Base-by-base conservation (phyloP, 2,888 invertebrate genomes). In the Agonum fuliginosum region DNA sequence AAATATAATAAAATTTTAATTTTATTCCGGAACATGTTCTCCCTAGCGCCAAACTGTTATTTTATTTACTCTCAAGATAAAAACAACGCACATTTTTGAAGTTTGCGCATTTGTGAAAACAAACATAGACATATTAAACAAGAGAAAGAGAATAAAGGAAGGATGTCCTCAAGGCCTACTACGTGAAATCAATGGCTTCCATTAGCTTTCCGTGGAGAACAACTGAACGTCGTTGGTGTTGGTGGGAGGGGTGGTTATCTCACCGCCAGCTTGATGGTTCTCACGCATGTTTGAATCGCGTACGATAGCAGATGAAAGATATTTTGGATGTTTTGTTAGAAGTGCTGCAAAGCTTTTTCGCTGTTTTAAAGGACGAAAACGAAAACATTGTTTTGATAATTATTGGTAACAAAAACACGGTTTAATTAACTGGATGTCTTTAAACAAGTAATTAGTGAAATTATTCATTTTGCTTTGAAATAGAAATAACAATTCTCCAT, bases 91-190 rank as follows among this genome's bases (percentile, higher is more conserved):
- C 58, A 27, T 62, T 62, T 62, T 62, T 62, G 30, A 62, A 62
- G 30, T 62, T 62, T 62, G 58, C 58, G 17, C 58, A 62, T 62
- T 62, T 62, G 30, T 30, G 58, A 62, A 62, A 62, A 62, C 58
- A 62, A 62, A 62, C 30, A 62, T 14, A 30, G 27, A 5, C 14
- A 30, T 62, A 62, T 62, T 27, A 62, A 62, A 62, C 58, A 62
- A 62, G 30, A 30, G 58, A 62, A 62, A 27, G 30, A 30, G 58
- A 27, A 62, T 30, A 46, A 14, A 46, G 17, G 27, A 14, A 62
- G 58, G 46, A 34, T 69, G 69, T 69, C 69, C 69, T 46, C 46
- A 69, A 69, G 69, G 69, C 41, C 67, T 69, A 69, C 69, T 69
- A 46, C 69, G 46, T 46, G 46, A 69, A 69, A 69, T 69, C 69